Evolutionary conservation across 2,888 invertebrate species (phyloP), one percentile per base, ranked within the genome.

Genomic region (Drosophila melanosoma): DNA sequence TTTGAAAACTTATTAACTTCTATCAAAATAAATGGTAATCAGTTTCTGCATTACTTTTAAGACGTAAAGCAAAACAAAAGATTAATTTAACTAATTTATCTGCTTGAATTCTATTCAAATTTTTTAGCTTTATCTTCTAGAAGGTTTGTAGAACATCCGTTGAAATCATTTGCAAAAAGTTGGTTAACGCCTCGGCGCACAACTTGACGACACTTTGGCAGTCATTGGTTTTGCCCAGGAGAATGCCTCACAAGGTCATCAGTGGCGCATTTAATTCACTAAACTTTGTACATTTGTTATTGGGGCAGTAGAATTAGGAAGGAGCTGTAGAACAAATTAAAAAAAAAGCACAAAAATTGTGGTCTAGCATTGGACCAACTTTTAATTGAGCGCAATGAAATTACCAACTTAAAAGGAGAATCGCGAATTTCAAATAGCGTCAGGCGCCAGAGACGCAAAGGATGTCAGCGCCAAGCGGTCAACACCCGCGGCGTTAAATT

Each of bases 301-400:
- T 77, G 73, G 63, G 61, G 11, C 69, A 68, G 58, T 49, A 20
- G 32, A 26, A 40, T 32, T 5, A 15, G 15, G 42, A 17, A 48
- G 45, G 40, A 57, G 32, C 49, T 11, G 48, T 7, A 3, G 8
- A 7, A 62, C 36, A 52, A 38, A 11, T 29, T 5, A 11, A 5
- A 36, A 3, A 6, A 20, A 20, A 53, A 23, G n/a, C n/a, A 32
- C 38, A 40, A 64, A 58, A 68, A 61, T 69, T 82, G 80, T 57
- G 77, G 72, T 63, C 67, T 53, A 66, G 62, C 71, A 57, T 17
- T 40, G 59, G 45, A 45, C 36, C 69, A 85, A 85, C 65, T 85
- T 85, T 85, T 85, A 85, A 85, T 85, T 85, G 82, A 74, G 80
- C 85, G 82, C 82, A 84, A 77, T 87, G 87, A 76, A 72, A 80